A percentile compares a stretch with the other conserved stretches of the same genome.
Evolutionary conservation across 2,888 invertebrate species (phyloP).

Genomic region (Nephrotoma appendiculata): DNA sequence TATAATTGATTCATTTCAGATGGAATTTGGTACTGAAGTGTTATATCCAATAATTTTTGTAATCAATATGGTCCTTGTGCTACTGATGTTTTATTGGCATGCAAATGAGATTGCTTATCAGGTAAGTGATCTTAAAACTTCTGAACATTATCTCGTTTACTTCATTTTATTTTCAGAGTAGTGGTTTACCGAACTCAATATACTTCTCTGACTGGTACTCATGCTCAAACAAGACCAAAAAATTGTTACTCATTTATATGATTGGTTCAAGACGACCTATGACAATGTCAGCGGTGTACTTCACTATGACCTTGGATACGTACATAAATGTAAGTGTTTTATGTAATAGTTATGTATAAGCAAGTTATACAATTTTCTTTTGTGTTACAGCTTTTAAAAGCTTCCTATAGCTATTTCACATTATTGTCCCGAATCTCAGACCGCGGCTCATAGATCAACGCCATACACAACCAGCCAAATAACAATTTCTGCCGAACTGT

Average conservation of each 20-base stretch:
- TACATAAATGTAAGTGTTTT: not conserved
- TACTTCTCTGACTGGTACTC: constrained; percentile 6
- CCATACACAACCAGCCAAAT: too few species aligned
- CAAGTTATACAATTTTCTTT: too few species aligned
- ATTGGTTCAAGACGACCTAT: not conserved
- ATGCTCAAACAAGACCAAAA: not conserved
- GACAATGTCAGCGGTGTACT: not conserved
- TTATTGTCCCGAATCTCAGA: too few species aligned
- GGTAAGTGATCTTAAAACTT: not conserved
- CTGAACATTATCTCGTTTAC: too few species aligned
- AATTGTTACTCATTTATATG: constrained; percentile 4
- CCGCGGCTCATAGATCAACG: too few species aligned
- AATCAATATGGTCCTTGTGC: constrained; percentile 5
- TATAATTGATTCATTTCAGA: not conserved
- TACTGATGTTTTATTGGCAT: constrained; percentile 9
- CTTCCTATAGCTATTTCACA: too few species aligned
- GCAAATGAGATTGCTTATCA: constrained; percentile 6
- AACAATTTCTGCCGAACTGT: too few species aligned
- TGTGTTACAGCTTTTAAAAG: too few species aligned
- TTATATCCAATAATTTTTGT: not conserved
- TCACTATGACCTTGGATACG: not conserved
- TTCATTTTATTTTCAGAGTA: not conserved
- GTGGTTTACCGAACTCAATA: constrained; percentile 2
- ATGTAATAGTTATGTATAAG: too few species aligned
- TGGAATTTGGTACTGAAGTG: not conserved